Base-by-base conservation (phyloP, 2,888 invertebrate species). In the Stramonita haemastoma region DNA sequence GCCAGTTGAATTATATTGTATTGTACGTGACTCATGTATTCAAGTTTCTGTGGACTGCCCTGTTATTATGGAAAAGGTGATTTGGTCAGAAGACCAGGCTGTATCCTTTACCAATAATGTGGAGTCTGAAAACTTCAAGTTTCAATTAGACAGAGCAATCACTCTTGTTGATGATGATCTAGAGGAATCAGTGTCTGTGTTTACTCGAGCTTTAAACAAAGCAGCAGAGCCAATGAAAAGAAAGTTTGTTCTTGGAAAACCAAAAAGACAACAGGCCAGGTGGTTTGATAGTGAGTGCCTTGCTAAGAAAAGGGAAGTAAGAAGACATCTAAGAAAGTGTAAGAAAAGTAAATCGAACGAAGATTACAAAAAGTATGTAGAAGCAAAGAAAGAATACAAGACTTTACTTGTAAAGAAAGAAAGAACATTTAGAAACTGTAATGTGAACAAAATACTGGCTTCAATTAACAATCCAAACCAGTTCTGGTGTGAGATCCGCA, bases 1-100 rank as follows among this genome's bases (percentile, higher is more conserved):
- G 73, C n/a, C 73, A n/a, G 73, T 73, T 73, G 73, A 73, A n/a
- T n/a, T 73, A n/a, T 73, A n/a, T 73, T 73, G n/a, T 73, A 66
- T 13, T 22, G n/a, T 73, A 26, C 1, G 11, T n/a, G 13, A 73
- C n/a, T 73, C 73, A 22, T n/a, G 17, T 17, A n/a, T 73, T 26
- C n/a, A 73, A 73, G 4, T 8, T n/a, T n/a, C 73, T n/a, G 26
- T n/a, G 11, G n/a, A 73, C n/a, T n/a, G n/a, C 4, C 4, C 73
- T 73, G 26, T n/a, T n/a, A 8, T n/a, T 13, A 1, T 26, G n/a
- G 73, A 73, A 73, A 73, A 73, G 73, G 13, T 73, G 2, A n/a
- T 73, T n/a, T 73, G 4, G 73, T 73, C 73, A 73, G 73, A n/a
- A n/a, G 73, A 73, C n/a, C 26, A 73, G n/a, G n/a, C 73, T n/a